These are phyloP conservation scores for Dasyurus viverrinus DNA, from an alignment of 2,113 vertebrate species.

Conservation along the genomic window DNA sequence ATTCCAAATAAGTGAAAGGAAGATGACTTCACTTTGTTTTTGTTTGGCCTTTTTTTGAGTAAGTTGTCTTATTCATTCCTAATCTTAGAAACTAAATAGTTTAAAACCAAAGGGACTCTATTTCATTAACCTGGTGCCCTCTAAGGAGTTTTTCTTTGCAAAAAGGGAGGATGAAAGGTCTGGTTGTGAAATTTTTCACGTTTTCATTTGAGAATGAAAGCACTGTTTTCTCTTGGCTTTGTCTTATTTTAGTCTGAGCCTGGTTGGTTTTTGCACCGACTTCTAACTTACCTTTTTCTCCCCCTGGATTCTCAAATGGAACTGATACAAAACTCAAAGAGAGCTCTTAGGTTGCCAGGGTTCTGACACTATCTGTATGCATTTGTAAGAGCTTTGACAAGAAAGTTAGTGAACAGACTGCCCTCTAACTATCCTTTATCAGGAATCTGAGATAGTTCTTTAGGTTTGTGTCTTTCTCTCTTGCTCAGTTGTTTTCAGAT, in stretches of 20 bases:
- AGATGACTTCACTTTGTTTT: constrained; percentile 50
- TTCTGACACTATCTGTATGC: fast-evolving
- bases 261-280: background rate
- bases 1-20: background rate
- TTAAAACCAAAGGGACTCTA: constrained; percentile 73
- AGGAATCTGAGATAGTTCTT: background rate
- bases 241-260: constrained; percentile 24
- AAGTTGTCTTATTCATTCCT: constrained; percentile 52
- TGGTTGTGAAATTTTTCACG: constrained; percentile 45
- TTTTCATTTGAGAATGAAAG: background rate
- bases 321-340: background rate
- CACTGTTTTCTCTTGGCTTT: background rate
- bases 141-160: constrained; percentile 24
- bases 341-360: fast-evolving
- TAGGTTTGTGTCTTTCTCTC: background rate
- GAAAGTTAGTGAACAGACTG: background rate
- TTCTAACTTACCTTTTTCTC: background rate
- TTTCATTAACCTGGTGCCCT: constrained; percentile 61
- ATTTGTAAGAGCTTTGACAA: background rate
- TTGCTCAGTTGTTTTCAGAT: background rate
- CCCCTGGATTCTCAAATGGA: background rate
- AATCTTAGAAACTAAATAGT: constrained; percentile 61
- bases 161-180: background rate
- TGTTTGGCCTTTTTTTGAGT: constrained; percentile 59
- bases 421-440: background rate